Conservation (phyloP, 1,140 invertebrate genomes). For the Psix sp. region DNA sequence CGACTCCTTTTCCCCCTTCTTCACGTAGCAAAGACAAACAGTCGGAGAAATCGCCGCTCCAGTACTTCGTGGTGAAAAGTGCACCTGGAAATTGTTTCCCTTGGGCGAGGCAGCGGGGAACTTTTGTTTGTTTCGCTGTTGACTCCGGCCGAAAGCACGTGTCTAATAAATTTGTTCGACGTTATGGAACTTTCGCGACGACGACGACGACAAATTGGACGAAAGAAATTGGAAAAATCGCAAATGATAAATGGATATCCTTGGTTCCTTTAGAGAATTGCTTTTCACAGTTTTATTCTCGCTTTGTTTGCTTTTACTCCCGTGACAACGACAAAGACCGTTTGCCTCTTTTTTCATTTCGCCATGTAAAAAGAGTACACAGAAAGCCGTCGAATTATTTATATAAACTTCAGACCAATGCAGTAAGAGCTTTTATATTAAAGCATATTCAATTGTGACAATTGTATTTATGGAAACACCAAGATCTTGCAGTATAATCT, state of each 20-base stretch:
- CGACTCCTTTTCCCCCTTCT: conserved; percentile 4
- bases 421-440: too few species aligned
- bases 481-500: too few species aligned
- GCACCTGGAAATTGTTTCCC: conserved; percentile 43
- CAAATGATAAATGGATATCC: conserved; percentile 40
- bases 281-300: too few species aligned
- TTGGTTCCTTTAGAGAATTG: conserved; percentile 28
- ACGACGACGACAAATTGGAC: conserved; percentile 38
- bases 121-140: conserved; percentile 44
- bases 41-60: conserved; percentile 8
- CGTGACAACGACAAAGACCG: background rate
- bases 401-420: too few species aligned
- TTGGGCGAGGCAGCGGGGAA: background rate
- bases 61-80: conserved; percentile 17
- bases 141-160: conserved; percentile 31
- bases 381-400: too few species aligned
- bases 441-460: too few species aligned
- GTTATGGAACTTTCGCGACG: conserved; percentile 37
- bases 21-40: conserved; percentile 34
- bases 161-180: conserved; percentile 46
- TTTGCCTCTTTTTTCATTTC: too few species aligned
- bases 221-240: conserved; percentile 45
- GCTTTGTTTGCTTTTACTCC: conserved; percentile 14
- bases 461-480: too few species aligned
- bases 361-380: too few species aligned